A percentile compares a stretch with the other conserved stretches of the same genome.
These are phyloP conservation scores for Molossus alvarezi DNA, from an alignment of 2,797 vertebrate species.

Conservation along the genomic window DNA sequence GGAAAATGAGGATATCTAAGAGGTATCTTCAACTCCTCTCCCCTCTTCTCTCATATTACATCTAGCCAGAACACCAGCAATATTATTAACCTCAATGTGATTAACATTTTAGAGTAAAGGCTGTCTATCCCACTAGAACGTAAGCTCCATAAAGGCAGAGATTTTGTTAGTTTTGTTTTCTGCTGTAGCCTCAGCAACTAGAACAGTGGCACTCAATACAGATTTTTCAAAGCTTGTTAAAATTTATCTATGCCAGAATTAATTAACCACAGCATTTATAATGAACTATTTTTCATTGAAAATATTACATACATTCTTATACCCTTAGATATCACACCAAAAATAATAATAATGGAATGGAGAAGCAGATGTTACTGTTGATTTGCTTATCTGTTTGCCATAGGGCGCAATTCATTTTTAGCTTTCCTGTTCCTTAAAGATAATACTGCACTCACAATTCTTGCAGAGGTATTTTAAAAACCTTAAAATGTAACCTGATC, in stretches of 20 bases:
- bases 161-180: conserved; percentile 10
- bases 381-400: conserved; percentile 77
- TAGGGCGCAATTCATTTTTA: conserved; percentile 72
- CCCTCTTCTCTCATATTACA: not conserved
- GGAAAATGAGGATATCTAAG: conserved; percentile 13
- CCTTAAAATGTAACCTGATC: conserved; percentile 70
- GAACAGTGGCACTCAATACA: conserved; percentile 39
- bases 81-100: not conserved
- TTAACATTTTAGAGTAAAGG: conserved; percentile 3
- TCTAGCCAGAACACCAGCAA: not conserved
- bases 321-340: conserved; percentile 43
- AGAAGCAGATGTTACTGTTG: conserved; percentile 74
- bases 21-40: not conserved
- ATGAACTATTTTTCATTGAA: conserved; percentile 63
- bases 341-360: conserved; percentile 40
- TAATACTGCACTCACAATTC: conserved; percentile 55
- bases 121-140: not conserved
- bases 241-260: conserved; percentile 41
- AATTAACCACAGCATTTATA: conserved; percentile 64
- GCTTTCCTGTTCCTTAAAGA: conserved; percentile 69
- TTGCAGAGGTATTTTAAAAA: conserved; percentile 65
- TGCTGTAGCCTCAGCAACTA: conserved; percentile 10
- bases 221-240: conserved; percentile 27
- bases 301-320: conserved; percentile 63
- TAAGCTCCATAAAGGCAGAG: conserved; percentile 38